Evolutionary conservation across 2,797 vertebrate genomes (phyloP).

Genomic region (Sandelia bainsii): DNA sequence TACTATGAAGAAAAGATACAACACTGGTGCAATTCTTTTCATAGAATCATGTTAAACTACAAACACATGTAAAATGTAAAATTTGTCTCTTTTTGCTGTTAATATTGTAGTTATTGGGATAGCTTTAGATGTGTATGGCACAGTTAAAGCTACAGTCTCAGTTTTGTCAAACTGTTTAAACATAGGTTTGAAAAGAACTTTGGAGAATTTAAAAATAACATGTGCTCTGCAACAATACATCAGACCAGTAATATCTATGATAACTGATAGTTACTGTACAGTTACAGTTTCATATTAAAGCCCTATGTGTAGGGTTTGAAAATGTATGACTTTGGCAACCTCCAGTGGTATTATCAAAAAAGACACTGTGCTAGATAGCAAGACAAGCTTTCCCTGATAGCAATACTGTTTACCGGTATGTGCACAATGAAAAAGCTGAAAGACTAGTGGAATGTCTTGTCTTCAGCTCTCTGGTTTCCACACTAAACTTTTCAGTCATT

Average conservation of each 20-base stretch:
- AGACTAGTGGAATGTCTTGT: not conserved
- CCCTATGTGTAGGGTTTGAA: not conserved
- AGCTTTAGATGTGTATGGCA: not conserved
- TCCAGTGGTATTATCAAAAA: slow-evolving; percentile 7
- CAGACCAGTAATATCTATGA: not conserved
- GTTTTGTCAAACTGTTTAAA: not conserved
- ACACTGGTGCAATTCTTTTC: not conserved
- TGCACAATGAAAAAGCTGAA: too few relatives aligned
- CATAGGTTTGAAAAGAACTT: not conserved
- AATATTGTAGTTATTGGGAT: not conserved
- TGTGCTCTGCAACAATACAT: not conserved
- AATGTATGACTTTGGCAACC: not conserved
- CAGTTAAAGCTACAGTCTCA: not conserved
- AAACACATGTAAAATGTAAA: not conserved
- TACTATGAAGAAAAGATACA: slow-evolving; percentile 3
- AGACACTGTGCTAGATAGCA: not conserved
- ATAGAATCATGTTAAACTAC: not conserved
- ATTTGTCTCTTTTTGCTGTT: too few relatives aligned
- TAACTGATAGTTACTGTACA: too few relatives aligned
- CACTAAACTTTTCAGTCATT: too few relatives aligned
- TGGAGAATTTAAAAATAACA: not conserved
- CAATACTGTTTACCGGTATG: not conserved
- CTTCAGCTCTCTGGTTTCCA: not conserved
- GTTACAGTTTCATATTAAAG: too few relatives aligned
- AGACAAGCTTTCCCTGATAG: not conserved